A percentile compares a stretch with the other conserved stretches of the same genome.
These are phyloP conservation scores for Lymantria dispar DNA, from an alignment of 2,888 invertebrate species.

Conservation along the genomic window DNA sequence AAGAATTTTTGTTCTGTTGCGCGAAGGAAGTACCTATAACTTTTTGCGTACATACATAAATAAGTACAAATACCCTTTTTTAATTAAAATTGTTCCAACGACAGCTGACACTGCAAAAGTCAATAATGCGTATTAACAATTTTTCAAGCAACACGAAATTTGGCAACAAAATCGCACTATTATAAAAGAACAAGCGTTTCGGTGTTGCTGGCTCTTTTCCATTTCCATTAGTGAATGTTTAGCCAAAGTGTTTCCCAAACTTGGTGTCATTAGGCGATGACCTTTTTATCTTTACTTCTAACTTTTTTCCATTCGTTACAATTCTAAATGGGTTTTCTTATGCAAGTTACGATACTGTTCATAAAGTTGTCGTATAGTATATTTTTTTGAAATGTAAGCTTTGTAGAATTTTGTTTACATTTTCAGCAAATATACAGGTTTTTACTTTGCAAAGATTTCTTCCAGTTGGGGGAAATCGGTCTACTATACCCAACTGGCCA, in stretches of 20 bases:
- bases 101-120: neutral
- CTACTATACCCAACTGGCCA: too few relatives aligned
- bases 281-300: slow-evolving; percentile 72
- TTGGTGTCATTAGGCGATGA: slow-evolving; percentile 69
- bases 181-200: slow-evolving; percentile 62
- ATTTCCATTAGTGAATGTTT: slow-evolving; percentile 81
- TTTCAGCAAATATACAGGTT: too few relatives aligned
- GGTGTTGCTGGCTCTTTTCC: slow-evolving; percentile 70
- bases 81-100: neutral
- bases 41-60: too few relatives aligned
- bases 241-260: slow-evolving; percentile 79
- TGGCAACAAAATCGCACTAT: slow-evolving; percentile 60
- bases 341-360: slow-evolving; percentile 35
- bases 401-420: neutral
- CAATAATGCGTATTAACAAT: neutral
- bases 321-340: slow-evolving; percentile 64
- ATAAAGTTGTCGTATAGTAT: slow-evolving; percentile 6
- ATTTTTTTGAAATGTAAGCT: neutral
- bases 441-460: too few relatives aligned
- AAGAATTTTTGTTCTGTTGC: too few relatives aligned
- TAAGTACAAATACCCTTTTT: neutral
- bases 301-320: slow-evolving; percentile 61
- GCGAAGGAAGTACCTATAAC: too few relatives aligned
- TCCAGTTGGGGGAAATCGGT: too few relatives aligned
- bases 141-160: slow-evolving; percentile 47